Base-by-base conservation (phyloP, 2,888 invertebrate genomes). In the Philonicus albiceps region DNA sequence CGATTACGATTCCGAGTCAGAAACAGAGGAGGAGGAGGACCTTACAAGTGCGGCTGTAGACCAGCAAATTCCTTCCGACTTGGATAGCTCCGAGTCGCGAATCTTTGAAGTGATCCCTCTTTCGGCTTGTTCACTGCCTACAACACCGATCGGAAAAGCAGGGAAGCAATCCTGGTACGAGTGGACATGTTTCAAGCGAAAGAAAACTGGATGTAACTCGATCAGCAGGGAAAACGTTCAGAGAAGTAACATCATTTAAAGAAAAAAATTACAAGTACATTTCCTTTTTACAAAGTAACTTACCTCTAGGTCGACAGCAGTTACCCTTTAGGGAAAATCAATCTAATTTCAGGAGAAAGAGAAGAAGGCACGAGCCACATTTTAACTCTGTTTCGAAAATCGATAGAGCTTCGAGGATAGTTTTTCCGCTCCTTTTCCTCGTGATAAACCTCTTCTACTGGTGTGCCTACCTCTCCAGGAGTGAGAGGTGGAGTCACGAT, bases 361-460 rank as follows among this genome's bases (percentile, higher is more conserved):
- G 92, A 86, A 92, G 91, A 88, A 90, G 91, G 8, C 81, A 93
- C 86, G 93, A 94, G 2, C 95, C 95, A 0, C 93, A 95, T 88
- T 95, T 95, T 90, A 96, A 96, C 92, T 96, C 96, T 34, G 96
- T 96, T 2, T 96, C 96, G 87, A 95, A 96, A 92, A 96, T 97
- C 88, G 97, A 97, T 92, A 93, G 95, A 27, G 95, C 95, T 22
- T 95, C 96, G 8, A 92, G 97, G 72, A 93, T 96, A 64, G 94
- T 96, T 37, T 97, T 97, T 90, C 97, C 97, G 0, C 90, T 96
- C 85, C 93, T 95, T 74, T 97, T 97, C 91, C 91, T 96, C 3
- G 93, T 95, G 13, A 96, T 97, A 89, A 96, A 97, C 91, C 92
- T 96, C 86, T 94, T 96, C 91, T 97, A 97, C 91, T 97, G 97